phyloP scores from a whole-genome alignment of 2,113 vertebrate genomes.

The Callipepla squamata region DNA sequence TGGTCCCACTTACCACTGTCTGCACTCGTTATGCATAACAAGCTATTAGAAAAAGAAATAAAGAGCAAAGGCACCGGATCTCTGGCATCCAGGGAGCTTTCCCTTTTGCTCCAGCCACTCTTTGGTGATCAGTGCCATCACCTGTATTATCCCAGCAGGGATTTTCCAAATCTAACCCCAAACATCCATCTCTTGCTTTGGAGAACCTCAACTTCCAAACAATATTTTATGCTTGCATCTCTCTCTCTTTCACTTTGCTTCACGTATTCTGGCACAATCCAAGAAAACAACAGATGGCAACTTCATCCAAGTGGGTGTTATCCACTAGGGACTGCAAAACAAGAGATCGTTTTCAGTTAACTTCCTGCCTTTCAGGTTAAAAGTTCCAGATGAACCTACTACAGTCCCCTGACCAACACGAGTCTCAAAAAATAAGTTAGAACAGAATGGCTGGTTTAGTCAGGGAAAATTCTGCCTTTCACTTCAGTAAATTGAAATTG shows the following conservation, averaged over 20 bases:
- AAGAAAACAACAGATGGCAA: conserved; percentile 70
- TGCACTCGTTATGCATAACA: neutral
- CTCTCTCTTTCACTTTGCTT: conserved; percentile 45
- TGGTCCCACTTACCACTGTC: neutral
- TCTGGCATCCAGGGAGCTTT: neutral
- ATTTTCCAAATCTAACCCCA: neutral
- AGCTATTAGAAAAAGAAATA: neutral
- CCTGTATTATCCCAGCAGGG: neutral
- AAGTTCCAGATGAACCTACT: conserved; percentile 16
- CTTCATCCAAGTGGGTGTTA: conserved; percentile 60
- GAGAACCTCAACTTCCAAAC: neutral
- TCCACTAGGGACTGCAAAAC: conserved; percentile 33
- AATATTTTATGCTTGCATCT: neutral
- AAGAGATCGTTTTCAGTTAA: conserved; percentile 34
- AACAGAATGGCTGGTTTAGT: neutral
- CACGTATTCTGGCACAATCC: conserved; percentile 17
- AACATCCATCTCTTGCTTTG: neutral
- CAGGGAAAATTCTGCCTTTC: neutral
- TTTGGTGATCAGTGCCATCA: neutral
- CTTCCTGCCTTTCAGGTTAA: conserved; percentile 55
- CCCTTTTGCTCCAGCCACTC: neutral
- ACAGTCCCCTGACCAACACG: neutral
- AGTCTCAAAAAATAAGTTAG: neutral
- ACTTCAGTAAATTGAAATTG: neutral
- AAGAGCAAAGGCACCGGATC: neutral